Evolutionary conservation across 2,113 vertebrate species (phyloP).

Genomic region (Silurus meridionalis): DNA sequence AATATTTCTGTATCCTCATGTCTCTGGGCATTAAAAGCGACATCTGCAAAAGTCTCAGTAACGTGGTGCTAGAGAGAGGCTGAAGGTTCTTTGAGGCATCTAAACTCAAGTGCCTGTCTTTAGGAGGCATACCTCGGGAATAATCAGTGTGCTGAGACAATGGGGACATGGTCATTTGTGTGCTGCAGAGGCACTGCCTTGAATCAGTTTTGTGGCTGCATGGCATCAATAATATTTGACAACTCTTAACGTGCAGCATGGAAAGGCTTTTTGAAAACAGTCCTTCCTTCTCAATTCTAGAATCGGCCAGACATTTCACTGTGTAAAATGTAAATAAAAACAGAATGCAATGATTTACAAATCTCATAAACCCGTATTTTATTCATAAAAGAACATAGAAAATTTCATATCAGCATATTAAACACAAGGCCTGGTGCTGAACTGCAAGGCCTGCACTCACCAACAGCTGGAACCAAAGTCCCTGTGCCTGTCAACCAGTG

Average conservation of each 20-base stretch:
- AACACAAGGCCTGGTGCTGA: too few species aligned
- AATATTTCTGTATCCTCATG: background rate
- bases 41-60: background rate
- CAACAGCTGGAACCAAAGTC: too few species aligned
- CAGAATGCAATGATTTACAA: too few species aligned
- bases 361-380: too few species aligned
- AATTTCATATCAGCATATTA: too few species aligned
- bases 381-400: too few species aligned
- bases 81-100: background rate
- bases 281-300: background rate
- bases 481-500: too few species aligned
- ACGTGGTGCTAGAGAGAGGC: background rate
- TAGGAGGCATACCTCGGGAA: background rate
- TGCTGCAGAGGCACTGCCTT: background rate
- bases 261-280: background rate
- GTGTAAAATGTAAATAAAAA: too few species aligned
- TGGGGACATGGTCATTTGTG: background rate
- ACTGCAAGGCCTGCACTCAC: too few species aligned
- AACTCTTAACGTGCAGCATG: too few species aligned
- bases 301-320: background rate
- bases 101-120: background rate
- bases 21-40: background rate
- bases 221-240: background rate
- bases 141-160: background rate
- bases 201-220: background rate